phyloP scores from a whole-genome alignment of 1,140 invertebrate genomes.

The Heliconius congener region DNA sequence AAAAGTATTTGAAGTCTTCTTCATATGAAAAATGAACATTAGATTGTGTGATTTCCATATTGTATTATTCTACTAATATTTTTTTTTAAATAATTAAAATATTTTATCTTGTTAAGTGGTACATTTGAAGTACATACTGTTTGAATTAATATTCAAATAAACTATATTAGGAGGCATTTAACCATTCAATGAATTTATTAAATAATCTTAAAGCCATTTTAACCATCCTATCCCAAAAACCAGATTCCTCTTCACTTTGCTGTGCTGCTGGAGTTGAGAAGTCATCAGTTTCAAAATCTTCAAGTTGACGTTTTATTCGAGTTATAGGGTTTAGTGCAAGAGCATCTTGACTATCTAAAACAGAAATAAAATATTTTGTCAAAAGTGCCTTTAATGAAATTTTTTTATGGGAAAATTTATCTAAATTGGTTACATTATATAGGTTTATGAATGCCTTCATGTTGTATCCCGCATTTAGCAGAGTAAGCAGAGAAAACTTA shows the following conservation, averaged over 20 bases:
- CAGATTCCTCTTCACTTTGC: constrained; percentile 51
- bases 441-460: no score
- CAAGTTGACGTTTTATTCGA: constrained; percentile 54
- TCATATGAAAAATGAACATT: constrained; percentile 6
- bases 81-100: not conserved
- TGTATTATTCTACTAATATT: not conserved
- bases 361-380: not conserved
- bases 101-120: not conserved
- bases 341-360: not conserved
- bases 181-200: constrained; percentile 64
- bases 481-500: no score
- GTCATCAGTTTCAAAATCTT: constrained; percentile 57
- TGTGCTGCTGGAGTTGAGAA: constrained; percentile 43
- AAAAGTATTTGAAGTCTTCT: constrained; percentile 50
- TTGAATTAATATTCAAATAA: not conserved
- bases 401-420: no score
- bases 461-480: no score
- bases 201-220: constrained; percentile 65
- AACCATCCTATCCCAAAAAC: constrained; percentile 67
- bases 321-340: constrained; percentile 5
- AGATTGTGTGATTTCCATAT: not conserved
- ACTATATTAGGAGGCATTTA: constrained; percentile 52
- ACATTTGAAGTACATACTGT: not conserved
- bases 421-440: no score
- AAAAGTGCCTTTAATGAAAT: no score